A percentile compares a stretch with the other conserved stretches of the same genome.
Conservation (phyloP, 2,113 vertebrate genomes). For the Sterna hirundo region DNA sequence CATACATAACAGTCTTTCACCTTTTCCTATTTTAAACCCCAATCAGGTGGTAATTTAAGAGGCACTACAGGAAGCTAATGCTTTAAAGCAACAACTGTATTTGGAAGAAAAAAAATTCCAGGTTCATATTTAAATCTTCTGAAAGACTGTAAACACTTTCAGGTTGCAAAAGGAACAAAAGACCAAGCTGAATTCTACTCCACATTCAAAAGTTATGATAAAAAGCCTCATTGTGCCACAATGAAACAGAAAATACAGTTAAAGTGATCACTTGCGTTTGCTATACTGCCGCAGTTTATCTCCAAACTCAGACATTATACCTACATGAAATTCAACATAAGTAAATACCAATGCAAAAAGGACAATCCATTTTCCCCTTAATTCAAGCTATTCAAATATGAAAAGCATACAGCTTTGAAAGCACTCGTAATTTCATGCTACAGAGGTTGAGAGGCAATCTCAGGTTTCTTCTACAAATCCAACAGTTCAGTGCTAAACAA, state of each 20-base stretch:
- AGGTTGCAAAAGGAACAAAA: not conserved
- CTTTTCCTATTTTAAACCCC: not conserved
- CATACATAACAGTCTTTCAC: not conserved
- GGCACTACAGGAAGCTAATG: not conserved
- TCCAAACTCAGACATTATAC: not conserved
- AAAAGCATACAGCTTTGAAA: constrained; percentile 7
- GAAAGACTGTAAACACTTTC: not conserved
- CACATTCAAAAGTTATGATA: not conserved
- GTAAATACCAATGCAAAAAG: not conserved
- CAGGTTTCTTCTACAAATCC: not conserved
- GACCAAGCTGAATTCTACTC: not conserved
- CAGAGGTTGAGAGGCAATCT: not conserved
- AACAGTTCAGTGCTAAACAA: not conserved
- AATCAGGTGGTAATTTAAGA: not conserved
- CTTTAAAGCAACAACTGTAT: not conserved
- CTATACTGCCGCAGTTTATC: not conserved
- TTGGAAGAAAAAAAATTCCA: not conserved
- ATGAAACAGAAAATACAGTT: not conserved
- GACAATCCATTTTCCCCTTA: not conserved
- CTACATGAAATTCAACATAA: not conserved
- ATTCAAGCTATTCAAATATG: not conserved
- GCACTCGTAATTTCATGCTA: not conserved
- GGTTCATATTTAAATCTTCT: not conserved
- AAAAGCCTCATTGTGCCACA: not conserved
- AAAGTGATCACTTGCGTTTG: not conserved